phyloP scores from a whole-genome alignment of 2,888 invertebrate species.

The Pyrocoelia pectoralis region DNA sequence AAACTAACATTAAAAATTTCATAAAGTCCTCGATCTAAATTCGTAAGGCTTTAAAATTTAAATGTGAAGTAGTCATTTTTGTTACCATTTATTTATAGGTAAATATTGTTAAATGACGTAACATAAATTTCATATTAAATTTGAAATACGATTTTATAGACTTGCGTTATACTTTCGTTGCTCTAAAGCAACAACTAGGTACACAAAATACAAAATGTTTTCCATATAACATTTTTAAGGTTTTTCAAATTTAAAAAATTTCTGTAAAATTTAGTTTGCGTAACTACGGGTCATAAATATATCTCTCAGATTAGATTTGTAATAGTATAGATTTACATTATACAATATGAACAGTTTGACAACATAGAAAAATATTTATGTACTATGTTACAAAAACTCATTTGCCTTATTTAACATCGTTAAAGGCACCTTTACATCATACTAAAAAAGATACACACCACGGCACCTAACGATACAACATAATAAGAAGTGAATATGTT shows the following conservation, averaged over 20 bases:
- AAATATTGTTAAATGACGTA: no score
- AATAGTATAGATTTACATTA: slow-evolving; percentile 49
- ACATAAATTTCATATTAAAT: no score
- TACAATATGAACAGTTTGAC: slow-evolving; percentile 60
- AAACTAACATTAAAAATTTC: background rate
- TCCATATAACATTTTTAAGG: slow-evolving; percentile 24
- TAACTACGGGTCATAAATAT: slow-evolving; percentile 53
- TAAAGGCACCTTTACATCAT: slow-evolving; percentile 63
- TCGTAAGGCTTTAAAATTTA: no score
- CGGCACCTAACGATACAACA: slow-evolving; percentile 32
- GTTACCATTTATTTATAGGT: no score
- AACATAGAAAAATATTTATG: slow-evolving; percentile 78
- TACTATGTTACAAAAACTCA: slow-evolving; percentile 74
- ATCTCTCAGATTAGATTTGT: slow-evolving; percentile 55
- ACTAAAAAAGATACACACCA: slow-evolving; percentile 43
- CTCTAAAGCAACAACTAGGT: slow-evolving; percentile 24
- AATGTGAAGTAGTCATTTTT: no score
- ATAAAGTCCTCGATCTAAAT: background rate
- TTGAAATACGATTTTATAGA: slow-evolving; percentile 25
- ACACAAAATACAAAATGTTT: slow-evolving; percentile 34
- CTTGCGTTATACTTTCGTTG: slow-evolving; percentile 21
- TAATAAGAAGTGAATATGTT: slow-evolving; percentile 19
- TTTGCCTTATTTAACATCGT: slow-evolving; percentile 68
- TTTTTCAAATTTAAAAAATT: slow-evolving; percentile 27
- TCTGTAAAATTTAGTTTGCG: slow-evolving; percentile 40